Conservation (phyloP, 2,113 vertebrate genomes). For the Galeopterus variegatus region DNA sequence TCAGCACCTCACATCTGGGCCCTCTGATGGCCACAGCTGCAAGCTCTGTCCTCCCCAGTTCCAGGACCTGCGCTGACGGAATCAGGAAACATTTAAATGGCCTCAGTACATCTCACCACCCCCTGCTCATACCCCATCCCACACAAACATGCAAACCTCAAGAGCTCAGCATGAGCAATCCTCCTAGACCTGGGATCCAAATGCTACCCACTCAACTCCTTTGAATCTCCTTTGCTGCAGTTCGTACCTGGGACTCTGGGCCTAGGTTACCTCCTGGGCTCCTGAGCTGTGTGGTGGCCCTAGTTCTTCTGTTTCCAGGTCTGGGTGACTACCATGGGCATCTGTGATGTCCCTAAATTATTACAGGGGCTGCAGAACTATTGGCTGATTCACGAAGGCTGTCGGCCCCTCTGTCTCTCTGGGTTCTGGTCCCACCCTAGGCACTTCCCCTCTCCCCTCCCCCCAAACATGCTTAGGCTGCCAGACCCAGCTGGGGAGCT, state of each 20-base stretch:
- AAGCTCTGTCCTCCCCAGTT: background rate
- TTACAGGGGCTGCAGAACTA: background rate
- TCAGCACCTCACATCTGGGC: background rate
- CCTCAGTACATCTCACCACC: background rate
- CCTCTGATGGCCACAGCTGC: background rate
- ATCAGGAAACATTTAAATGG: background rate
- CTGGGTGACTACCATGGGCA: background rate
- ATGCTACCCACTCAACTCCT: background rate
- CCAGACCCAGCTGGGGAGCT: conserved; percentile 56
- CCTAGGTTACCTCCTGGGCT: background rate
- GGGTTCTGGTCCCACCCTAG: background rate
- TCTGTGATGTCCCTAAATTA: conserved; percentile 26
- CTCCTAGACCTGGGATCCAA: background rate
- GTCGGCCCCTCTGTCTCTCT: background rate
- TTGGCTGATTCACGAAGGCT: background rate
- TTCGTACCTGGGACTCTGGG: background rate
- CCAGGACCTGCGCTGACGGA: background rate
- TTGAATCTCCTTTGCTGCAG: background rate
- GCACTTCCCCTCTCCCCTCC: background rate
- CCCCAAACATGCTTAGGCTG: conserved; percentile 18
- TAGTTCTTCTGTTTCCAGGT: background rate
- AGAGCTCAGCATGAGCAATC: background rate
- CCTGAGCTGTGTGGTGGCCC: background rate
- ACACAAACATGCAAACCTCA: background rate
- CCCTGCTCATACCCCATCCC: too few relatives aligned